Base-by-base conservation (phyloP, 2,113 vertebrate species). In the Ophthalmotilapia sp. region DNA sequence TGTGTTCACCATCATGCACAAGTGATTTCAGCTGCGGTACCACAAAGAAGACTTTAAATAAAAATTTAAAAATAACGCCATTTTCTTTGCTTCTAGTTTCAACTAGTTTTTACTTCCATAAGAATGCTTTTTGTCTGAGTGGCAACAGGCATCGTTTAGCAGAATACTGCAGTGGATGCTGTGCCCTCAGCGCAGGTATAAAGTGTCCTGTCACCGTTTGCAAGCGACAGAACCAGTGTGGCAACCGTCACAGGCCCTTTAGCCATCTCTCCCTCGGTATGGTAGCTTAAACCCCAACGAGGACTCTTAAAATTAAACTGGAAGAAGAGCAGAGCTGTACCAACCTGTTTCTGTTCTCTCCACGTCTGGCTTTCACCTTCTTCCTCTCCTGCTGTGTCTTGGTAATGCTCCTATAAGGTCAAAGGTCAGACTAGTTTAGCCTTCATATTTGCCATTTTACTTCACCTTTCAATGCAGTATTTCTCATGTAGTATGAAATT, bases 371-470 rank as follows among this genome's bases (percentile, higher is more conserved):
- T 70, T 96, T 96, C 87, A 91, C 91, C 83, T 96, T 96, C 90
- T 96, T 97, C 96, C 98, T 97, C 88, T 97, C 95, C 56, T 97
- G 98, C 40, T 95, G 96, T 3, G 96, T 97, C 0, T 94, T 93
- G 36, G 97, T 93, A 23, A 95, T 94, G 91, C 94, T 96, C 91
- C 98, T 97, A 47, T 51, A n/a, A 2, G 94, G 6, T 96, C 96
- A 68, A 97, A 96, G 11, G 93, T 94, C 81, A 97, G 95, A 1
- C 95, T 96, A 91, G 75, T 97, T 77, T 5, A 49, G 73, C 73
- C 26, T 49, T 77, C 3, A 49, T 77, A 77, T 49, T 12, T 49
- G 6, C 10, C 15, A 77, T 51, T 31, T 65, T 19, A 19, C 10
- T 73, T 77, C 29, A 77, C 45, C 26, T 51, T 77, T 77, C 17